A percentile compares a stretch with the other conserved stretches of the same genome.
phyloP scores from a whole-genome alignment of 2,888 invertebrate species.

The Hemistola chrysoprasaria region DNA sequence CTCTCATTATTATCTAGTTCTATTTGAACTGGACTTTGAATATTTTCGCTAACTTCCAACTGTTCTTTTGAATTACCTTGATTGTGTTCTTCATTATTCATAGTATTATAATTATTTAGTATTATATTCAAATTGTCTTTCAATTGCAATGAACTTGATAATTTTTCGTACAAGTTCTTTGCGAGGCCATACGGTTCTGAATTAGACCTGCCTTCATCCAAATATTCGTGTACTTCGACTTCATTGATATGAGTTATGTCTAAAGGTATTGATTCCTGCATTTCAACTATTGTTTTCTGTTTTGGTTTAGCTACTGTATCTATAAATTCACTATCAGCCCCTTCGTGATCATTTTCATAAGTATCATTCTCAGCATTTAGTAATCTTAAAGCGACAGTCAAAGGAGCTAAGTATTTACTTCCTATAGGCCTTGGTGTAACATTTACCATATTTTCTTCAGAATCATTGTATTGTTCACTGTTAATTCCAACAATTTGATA shows the following conservation, averaged over 20 bases:
- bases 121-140: conserved; percentile 56
- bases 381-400: conserved; percentile 82
- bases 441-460: conserved; percentile 49
- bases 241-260: conserved; percentile 76
- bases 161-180: conserved; percentile 58
- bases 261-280: conserved; percentile 84
- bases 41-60: conserved; percentile 59
- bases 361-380: conserved; percentile 59
- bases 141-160: conserved; percentile 63
- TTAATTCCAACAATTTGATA: conserved; percentile 70
- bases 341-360: conserved; percentile 64
- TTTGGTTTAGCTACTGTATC: conserved; percentile 62
- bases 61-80: conserved; percentile 49
- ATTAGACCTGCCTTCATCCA: conserved; percentile 63
- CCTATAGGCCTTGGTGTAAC: conserved; percentile 81
- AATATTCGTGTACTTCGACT: conserved; percentile 69
- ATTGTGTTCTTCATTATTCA: conserved; percentile 35
- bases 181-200: conserved; percentile 49
- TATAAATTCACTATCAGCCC: conserved; percentile 65
- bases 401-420: conserved; percentile 81
- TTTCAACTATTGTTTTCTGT: conserved; percentile 82
- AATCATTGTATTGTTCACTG: conserved; percentile 38
- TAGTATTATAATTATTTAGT: conserved; percentile 47
- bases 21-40: conserved; percentile 52
- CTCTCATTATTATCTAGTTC: conserved; percentile 47